Evolutionary conservation across 2,888 invertebrate species (phyloP).

Genomic region (Hanleya hanleyi): DNA sequence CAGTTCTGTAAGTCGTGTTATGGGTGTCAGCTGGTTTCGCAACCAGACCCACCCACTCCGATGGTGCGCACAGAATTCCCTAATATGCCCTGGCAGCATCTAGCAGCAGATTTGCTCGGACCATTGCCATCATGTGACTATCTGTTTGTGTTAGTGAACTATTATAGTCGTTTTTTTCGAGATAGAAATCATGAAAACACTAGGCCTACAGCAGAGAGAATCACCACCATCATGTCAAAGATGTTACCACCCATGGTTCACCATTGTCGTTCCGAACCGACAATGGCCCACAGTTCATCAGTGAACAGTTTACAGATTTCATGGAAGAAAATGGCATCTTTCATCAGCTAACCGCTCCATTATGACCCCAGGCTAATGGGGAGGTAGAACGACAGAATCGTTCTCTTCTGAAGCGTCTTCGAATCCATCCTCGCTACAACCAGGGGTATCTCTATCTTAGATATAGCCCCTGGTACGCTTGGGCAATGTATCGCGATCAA

Average conservation of each 20-base stretch:
- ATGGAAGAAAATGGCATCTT: slow-evolving; percentile 15
- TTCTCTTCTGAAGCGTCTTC: slow-evolving; percentile 21
- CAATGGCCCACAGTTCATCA: slow-evolving; percentile 12
- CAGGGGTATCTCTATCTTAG: too few relatives aligned
- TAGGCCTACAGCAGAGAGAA: not conserved
- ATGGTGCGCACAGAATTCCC: slow-evolving; percentile 15
- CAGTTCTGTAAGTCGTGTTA: slow-evolving; percentile 14
- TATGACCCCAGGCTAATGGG: not conserved
- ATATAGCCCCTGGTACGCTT: too few relatives aligned
- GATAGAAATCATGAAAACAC: not conserved
- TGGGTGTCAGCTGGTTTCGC: slow-evolving; percentile 21
- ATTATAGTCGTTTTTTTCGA: slow-evolving; percentile 6
- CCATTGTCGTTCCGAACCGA: not conserved
- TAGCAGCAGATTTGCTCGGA: slow-evolving; percentile 25
- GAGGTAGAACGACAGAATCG: slow-evolving; percentile 13
- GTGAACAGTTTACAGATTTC: slow-evolving; percentile 15
- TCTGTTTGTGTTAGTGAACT: slow-evolving; percentile 16
- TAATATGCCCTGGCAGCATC: slow-evolving; percentile 15
- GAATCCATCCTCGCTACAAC: too few relatives aligned
- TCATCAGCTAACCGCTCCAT: slow-evolving; percentile 14
- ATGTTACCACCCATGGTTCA: not conserved
- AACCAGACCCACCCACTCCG: slow-evolving; percentile 16
- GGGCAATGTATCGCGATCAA: too few relatives aligned
- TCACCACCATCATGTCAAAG: not conserved
- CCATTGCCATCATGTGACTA: slow-evolving; percentile 25